Evolutionary conservation across 2,888 invertebrate species (phyloP), one percentile per base, ranked within the genome.

Genomic region (Phasia obesa): DNA sequence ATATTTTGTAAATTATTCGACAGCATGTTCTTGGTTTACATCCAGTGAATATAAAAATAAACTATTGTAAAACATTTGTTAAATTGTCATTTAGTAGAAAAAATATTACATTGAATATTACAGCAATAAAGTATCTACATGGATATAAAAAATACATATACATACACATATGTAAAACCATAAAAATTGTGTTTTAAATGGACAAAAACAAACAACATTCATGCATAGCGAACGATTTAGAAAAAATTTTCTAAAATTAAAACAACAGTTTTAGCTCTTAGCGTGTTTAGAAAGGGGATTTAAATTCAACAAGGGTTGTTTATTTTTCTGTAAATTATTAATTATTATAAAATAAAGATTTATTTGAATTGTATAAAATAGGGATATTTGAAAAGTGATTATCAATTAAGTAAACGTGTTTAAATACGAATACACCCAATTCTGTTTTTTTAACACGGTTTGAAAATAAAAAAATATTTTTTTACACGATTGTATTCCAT

Each of bases 31-130:
- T 65, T 62, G 23, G 31, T 51, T 57, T 42, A 78, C 42, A 71
- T 78, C 71, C 71, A 59, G 49, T 51, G 64, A 57, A 71, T 78
- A 71, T 71, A 21, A 65, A n/a, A 71, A 78, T 57, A 65, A 65
- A 78, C 47, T 57, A 57, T 71, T 57, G 57, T 57, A 42, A 57
- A 78, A 78, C 77, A 78, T 78, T 78, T 71, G 70, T 71, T 78
- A 78, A 65, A 78, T 65, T 71, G 57, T 71, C 64, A 57, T 65
- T 71, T 64, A 59, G 27, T 60, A 60, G n/a, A 42, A 13, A 44
- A 35, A 70, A 47, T 21, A 59, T 0, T 4, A 51, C 21, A 67
- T 38, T 31, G 6, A 67, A 15, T 11, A 51, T 9, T 6, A 27
- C 31, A 64, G 21, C n/a, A 35, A 65, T 11, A 65, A 53, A 38